Conservation (phyloP, 1,140 invertebrate genomes). For the Drosophila sechellia region DNA sequence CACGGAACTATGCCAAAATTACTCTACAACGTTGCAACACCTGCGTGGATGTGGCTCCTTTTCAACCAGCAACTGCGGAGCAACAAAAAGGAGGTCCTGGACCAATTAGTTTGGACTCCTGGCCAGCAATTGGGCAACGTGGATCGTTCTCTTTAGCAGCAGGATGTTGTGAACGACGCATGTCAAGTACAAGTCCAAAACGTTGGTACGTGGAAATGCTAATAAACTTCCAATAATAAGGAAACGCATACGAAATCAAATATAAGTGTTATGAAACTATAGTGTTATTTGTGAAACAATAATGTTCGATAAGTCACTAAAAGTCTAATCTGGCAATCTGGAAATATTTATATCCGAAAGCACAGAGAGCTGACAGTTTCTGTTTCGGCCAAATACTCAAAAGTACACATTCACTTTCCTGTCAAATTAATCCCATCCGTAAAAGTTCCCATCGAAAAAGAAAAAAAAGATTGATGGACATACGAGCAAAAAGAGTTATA, state of each 20-base stretch:
- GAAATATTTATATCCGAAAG: too few species aligned
- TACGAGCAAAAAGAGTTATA: background rate
- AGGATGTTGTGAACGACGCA: conserved; percentile 21
- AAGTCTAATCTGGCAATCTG: too few species aligned
- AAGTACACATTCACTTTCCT: conserved; percentile 6
- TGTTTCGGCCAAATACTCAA: conserved; percentile 3
- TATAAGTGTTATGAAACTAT: too few species aligned
- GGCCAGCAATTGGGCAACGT: conserved; percentile 46
- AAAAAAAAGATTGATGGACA: conserved; percentile 15
- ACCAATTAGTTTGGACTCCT: conserved; percentile 59
- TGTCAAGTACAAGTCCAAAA: background rate
- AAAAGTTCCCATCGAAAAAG: background rate
- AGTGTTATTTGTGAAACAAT: too few species aligned
- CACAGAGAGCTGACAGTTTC: too few species aligned
- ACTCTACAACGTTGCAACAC: conserved; percentile 43
- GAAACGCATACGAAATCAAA: too few species aligned
- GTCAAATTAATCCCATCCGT: background rate
- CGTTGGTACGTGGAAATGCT: too few species aligned
- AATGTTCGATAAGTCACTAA: too few species aligned
- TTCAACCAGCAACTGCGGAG: conserved; percentile 2
- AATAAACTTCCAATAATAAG: too few species aligned
- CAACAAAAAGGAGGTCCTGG: conserved; percentile 8
- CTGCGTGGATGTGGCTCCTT: conserved; percentile 15
- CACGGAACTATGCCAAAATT: conserved; percentile 63
- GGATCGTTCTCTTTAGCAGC: conserved; percentile 30